These are phyloP conservation scores for Fregetta grallaria DNA, from an alignment of 2,113 vertebrate species.

Conservation along the genomic window DNA sequence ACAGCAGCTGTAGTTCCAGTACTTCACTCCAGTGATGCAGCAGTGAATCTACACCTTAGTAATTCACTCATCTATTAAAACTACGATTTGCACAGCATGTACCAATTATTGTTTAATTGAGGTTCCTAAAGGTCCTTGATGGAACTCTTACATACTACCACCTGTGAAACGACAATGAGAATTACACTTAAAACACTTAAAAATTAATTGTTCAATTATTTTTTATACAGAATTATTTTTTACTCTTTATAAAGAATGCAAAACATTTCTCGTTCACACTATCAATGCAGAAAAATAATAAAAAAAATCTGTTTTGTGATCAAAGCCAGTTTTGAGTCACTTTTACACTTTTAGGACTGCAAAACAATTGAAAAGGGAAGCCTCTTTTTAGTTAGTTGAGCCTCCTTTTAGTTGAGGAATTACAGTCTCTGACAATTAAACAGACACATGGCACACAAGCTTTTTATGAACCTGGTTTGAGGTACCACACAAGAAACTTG, in stretches of 20 bases:
- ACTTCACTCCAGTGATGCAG: background rate
- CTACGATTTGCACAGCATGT: background rate
- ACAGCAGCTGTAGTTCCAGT: background rate
- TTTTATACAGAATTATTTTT: background rate
- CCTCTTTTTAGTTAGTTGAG: background rate
- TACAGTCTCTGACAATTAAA: background rate
- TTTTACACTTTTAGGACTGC: background rate
- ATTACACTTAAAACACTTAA: background rate
- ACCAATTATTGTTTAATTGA: background rate
- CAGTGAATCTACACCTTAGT: background rate
- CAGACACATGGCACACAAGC: background rate
- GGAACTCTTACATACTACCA: background rate
- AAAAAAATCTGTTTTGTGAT: background rate
- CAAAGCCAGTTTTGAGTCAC: background rate
- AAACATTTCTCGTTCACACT: background rate
- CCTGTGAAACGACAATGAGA: background rate
- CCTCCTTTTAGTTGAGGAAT: background rate
- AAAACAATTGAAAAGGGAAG: background rate
- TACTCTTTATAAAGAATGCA: background rate
- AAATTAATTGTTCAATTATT: background rate
- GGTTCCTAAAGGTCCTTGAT: background rate
- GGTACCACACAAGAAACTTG: background rate
- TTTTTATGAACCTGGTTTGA: background rate
- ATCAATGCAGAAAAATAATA: background rate
- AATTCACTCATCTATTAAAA: background rate